Conservation (phyloP, 35 echinoderm and acorn worm genomes). For the Ophiothrix spiculata region DNA sequence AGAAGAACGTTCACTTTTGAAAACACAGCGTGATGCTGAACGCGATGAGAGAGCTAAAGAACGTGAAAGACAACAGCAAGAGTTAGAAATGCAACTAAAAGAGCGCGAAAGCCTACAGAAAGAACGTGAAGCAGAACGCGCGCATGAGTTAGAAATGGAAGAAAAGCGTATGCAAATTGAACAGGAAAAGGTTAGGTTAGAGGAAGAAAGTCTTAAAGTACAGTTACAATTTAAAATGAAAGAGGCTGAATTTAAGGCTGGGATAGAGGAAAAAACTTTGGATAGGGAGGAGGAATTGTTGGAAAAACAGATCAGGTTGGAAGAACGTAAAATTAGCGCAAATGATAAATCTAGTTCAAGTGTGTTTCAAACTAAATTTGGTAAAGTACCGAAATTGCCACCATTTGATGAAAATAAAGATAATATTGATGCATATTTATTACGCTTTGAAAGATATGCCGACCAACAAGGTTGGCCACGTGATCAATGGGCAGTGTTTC, state of each 20-base stretch:
- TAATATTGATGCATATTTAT: conserved; percentile 57
- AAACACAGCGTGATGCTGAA: neutral
- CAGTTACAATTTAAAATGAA: neutral
- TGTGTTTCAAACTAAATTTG: neutral
- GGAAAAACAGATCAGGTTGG: neutral
- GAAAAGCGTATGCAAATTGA: no score
- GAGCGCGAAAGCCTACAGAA: neutral
- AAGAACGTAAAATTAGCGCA: neutral
- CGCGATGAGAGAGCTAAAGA: neutral
- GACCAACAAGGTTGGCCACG: conserved; percentile 21
- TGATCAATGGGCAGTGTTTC: conserved; percentile 30
- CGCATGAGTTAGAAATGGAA: neutral
- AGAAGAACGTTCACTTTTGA: neutral
- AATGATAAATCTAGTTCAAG: neutral
- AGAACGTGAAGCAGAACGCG: neutral
- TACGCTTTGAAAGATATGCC: conserved; percentile 55
- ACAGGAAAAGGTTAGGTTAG: neutral
- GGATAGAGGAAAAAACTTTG: neutral
- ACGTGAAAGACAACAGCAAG: neutral
- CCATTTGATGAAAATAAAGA: conserved; percentile 48
- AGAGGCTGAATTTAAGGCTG: neutral
- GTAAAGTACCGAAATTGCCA: conserved; percentile 43
- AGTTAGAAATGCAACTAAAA: neutral
- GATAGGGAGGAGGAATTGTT: neutral
- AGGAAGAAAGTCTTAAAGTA: neutral